Conservation (phyloP, 2,888 invertebrate genomes). For the Trypoxylon attenuatum region DNA sequence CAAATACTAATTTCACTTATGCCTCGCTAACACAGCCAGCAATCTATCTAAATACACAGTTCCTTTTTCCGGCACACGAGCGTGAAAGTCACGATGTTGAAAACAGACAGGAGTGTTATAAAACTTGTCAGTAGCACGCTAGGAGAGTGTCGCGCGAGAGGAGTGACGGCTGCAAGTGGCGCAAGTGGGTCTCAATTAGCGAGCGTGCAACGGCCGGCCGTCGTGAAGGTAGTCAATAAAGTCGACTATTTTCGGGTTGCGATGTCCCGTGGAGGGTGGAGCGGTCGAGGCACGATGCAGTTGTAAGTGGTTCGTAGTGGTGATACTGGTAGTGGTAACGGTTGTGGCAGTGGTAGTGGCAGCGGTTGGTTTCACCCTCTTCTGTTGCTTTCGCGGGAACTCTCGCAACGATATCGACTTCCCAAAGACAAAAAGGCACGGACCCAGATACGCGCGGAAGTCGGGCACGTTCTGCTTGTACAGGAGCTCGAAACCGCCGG, state of each 20-base stretch:
- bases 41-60: too few species aligned
- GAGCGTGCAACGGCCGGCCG: constrained; percentile 12
- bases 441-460: constrained; percentile 86
- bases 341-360: background rate
- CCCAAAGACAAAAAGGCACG: constrained; percentile 82
- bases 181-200: constrained; percentile 8
- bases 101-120: too few species aligned
- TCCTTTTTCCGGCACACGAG: too few species aligned
- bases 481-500: constrained; percentile 86
- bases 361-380: constrained; percentile 33
- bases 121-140: too few species aligned
- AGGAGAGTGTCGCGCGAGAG: too few species aligned
- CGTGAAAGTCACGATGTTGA: too few species aligned
- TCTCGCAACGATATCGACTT: constrained; percentile 62
- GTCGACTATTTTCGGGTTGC: constrained; percentile 61
- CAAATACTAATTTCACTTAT: too few species aligned
- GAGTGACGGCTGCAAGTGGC: constrained; percentile 41
- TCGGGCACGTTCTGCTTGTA: constrained; percentile 83
- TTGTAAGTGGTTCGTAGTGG: constrained; percentile 2
- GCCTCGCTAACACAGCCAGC: too few species aligned
- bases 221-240: constrained; percentile 62
- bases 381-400: constrained; percentile 77
- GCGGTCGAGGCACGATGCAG: constrained; percentile 59
- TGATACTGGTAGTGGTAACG: too few species aligned
- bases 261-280: constrained; percentile 54